Evolutionary conservation across 2,888 invertebrate species (phyloP), one percentile per base, ranked within the genome.

Genomic region (Scaptomyza tumidula): DNA sequence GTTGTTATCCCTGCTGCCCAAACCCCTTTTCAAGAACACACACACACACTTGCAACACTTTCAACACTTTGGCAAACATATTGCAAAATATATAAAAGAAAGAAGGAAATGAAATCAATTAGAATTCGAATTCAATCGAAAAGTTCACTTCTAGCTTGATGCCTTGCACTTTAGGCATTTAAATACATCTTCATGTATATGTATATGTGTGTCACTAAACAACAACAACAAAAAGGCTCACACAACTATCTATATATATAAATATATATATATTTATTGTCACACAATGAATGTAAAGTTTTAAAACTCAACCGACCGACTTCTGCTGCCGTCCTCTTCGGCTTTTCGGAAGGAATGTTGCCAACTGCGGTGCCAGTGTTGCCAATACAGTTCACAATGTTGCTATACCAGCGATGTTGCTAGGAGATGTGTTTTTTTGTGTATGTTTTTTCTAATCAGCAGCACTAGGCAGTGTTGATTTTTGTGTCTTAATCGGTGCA

Each of bases 261-360:
- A 1, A 19, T 19, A 19, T 19, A 19, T 19, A 19, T 19, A 19
- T 19, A 19, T 19, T 19, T 19, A 19, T 19, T 19, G 1, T 19
- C 19, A 19, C 19, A 19, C 19, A 19, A 19, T 19, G 19, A 1
- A 19, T 19, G 19, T 19, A 16, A 24, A 58, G 54, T 29, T 43
- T 37, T 31, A 39, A 35, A 44, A 43, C 48, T 41, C 19, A 64
- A 74, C 74, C 74, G 74, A 73, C 74, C 74, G 74, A 64, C 54
- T 52, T 59, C 63, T 53, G 74, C 59, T 39, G 37, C 63, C 72
- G 74, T 74, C 56, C 33, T 59, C 55, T 58, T 61, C 58, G 70
- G 68, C 68, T 45, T 43, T 54, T 56, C 45, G 31, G 56, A 29
- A 10, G 29, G 52, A 63, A 53, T 56, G 62, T 73, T 72, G 72